These are phyloP conservation scores for Falco peregrinus DNA, from an alignment of 2,797 vertebrate species.

Conservation along the genomic window DNA sequence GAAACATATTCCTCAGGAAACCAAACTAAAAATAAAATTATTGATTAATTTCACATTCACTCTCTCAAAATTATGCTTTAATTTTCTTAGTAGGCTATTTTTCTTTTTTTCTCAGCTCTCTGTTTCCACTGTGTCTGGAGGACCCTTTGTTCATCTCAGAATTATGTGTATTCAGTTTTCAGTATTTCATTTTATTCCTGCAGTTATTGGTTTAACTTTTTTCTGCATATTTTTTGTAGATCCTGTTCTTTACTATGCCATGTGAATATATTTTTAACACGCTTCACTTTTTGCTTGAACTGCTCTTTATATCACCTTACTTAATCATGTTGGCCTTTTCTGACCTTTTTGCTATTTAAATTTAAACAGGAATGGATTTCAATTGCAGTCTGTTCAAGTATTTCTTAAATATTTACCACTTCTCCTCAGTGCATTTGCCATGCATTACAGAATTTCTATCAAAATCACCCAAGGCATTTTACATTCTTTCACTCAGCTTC, in stretches of 20 bases:
- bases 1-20: not conserved
- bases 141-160: not conserved
- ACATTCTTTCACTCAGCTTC: not conserved
- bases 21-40: not conserved
- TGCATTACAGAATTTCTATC: constrained; percentile 15
- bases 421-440: not conserved
- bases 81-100: not conserved
- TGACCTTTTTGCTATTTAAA: constrained; percentile 1
- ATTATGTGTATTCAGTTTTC: not conserved
- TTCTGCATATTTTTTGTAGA: not conserved
- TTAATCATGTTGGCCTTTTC: constrained; percentile 19
- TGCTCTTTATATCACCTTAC: constrained; percentile 11
- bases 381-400: not conserved
- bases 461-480: not conserved
- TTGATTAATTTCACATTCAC: not conserved
- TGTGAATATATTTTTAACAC: not conserved
- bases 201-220: not conserved
- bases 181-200: not conserved
- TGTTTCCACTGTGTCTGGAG: not conserved
- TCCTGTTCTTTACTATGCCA: not conserved
- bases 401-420: constrained; percentile 48
- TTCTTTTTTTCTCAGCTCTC: not conserved
- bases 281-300: not conserved
- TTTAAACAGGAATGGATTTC: constrained; percentile 46
- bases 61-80: not conserved